Percentiles rank a stretch among this genome's conserved stretches.
Evolutionary conservation across 2,797 vertebrate genomes (phyloP).

Genomic region (Manis javanica): DNA sequence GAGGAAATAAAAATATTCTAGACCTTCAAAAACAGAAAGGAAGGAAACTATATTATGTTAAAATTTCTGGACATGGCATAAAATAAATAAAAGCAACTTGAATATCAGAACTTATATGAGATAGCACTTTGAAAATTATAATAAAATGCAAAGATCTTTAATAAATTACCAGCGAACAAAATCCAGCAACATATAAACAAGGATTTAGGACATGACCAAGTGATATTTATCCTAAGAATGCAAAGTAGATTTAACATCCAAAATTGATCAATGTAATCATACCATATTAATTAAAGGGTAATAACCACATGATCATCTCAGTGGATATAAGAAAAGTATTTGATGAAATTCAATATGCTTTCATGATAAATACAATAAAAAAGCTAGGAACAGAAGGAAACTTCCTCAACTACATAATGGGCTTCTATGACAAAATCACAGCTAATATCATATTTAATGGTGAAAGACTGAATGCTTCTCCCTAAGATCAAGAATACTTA

Average conservation of each 20-base stretch:
- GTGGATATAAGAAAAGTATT: background rate
- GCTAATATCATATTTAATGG: background rate
- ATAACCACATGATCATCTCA: background rate
- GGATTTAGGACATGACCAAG: background rate
- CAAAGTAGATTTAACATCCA: background rate
- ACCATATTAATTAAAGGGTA: background rate
- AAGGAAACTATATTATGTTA: background rate
- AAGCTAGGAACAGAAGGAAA: background rate
- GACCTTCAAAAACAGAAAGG: background rate
- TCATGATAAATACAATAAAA: background rate
- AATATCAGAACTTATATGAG: background rate
- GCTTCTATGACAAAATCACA: background rate
- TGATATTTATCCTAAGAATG: background rate
- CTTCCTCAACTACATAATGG: background rate
- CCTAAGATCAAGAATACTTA: background rate
- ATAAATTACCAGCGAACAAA: background rate
- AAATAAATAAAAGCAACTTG: background rate
- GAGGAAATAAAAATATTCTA: background rate
- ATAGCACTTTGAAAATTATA: background rate
- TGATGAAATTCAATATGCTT: background rate
- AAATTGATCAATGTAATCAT: background rate
- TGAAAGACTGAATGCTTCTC: background rate
- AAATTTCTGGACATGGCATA: background rate
- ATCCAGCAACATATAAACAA: background rate
- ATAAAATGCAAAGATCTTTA: background rate